Evolutionary conservation across 2,113 vertebrate genomes (phyloP), one percentile per base, ranked within the genome.

Genomic region (Protomyctophum bolini): DNA sequence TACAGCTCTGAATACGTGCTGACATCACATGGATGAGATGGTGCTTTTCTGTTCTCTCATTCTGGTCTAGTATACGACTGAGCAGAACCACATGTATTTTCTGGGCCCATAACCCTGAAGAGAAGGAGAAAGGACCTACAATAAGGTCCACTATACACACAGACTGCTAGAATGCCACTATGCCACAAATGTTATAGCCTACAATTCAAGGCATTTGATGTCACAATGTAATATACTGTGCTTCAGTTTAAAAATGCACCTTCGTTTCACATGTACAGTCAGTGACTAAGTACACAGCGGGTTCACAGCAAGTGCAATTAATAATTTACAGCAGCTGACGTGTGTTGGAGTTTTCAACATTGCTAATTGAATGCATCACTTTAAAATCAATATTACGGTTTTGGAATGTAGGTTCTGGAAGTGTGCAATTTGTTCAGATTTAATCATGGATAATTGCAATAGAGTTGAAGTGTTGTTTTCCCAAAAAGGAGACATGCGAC

Each of bases 1-100:
- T 41, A 41, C 33, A 78, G 56, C 66, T 75, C 67, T 84, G 77
- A 41, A 41, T 41, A 3, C 21, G n/a, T 60, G 69, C 67, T 73
- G 61, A 68, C 66, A 21, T 21, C 21, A 21, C 21, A 64, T 50
- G 1, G 21, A 56, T 28, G 0, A 45, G 58, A 7, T 48, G 60
- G 28, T 14, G 70, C 64, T 76, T 68, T 68, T 48, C 7, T 57
- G 58, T 66, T 8, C 1, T 51, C 21, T 14, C 50, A 15, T 67
- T 68, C 49, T 50, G 7, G 7, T 6, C 48, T 49, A 9, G 6
- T 49, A 6, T 21, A 41, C 3, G 33, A 41, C 6, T 10, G 49
- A 41, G 33, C 49, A 50, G 49, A 50, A 50, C 49, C 49, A 50
- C 49, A 50, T n/a, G 8, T 50, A 10, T 50, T 10, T 8, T 50